Evolutionary conservation across 2,888 invertebrate species (phyloP).

Genomic region (Anthophora plumipes): DNA sequence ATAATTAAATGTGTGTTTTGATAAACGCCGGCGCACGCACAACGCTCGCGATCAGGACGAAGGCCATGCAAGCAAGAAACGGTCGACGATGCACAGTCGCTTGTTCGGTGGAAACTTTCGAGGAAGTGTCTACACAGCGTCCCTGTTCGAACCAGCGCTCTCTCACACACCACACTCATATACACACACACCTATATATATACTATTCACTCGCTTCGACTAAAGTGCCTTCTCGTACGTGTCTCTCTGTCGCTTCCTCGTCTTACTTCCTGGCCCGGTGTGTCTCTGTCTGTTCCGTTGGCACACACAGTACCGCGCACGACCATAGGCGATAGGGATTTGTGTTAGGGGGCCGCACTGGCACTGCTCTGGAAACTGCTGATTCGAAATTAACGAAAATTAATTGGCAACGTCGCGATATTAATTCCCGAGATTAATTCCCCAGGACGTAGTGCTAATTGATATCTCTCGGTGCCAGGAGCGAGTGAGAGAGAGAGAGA

Average conservation of each 20-base stretch:
- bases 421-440: slow-evolving; percentile 82
- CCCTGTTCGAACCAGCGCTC: slow-evolving; percentile 39
- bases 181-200: not conserved
- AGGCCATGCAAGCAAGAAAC: slow-evolving; percentile 59
- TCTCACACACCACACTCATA: no score
- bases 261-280: slow-evolving; percentile 33
- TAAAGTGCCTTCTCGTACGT: slow-evolving; percentile 39
- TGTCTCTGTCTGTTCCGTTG: slow-evolving; percentile 37
- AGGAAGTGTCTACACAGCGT: slow-evolving; percentile 76
- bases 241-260: slow-evolving; percentile 35
- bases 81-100: slow-evolving; percentile 59
- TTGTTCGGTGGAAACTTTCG: slow-evolving; percentile 70
- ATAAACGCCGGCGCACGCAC: slow-evolving; percentile 55
- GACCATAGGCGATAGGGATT: slow-evolving; percentile 69
- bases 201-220: not conserved
- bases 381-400: slow-evolving; percentile 84
- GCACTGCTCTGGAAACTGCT: slow-evolving; percentile 80
- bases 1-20: slow-evolving; percentile 68
- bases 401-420: slow-evolving; percentile 82
- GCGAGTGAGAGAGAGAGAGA: slow-evolving; percentile 55
- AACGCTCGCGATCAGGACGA: slow-evolving; percentile 25
- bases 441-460: slow-evolving; percentile 79
- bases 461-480: slow-evolving; percentile 76
- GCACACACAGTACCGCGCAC: slow-evolving; percentile 34
- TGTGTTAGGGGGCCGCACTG: slow-evolving; percentile 69